A percentile compares a stretch with the other conserved stretches of the same genome.
Conservation (phyloP, 2,888 invertebrate genomes). For the Drosophila ustulata region DNA sequence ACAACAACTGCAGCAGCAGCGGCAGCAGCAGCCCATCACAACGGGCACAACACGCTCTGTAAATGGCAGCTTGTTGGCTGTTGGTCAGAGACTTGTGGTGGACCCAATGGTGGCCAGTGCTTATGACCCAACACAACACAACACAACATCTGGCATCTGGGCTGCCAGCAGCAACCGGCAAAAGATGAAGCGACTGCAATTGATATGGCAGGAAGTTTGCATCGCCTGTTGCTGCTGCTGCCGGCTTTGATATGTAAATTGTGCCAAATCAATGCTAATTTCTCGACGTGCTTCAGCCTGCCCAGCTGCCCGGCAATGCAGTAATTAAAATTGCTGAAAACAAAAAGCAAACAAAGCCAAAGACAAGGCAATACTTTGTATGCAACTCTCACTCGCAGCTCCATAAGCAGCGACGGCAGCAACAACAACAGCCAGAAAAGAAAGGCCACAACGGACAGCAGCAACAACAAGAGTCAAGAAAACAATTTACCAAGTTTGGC, state of each 20-base stretch:
- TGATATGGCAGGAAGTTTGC: conserved; percentile 31
- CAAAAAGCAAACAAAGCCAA: conserved; percentile 34
- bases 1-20: conserved; percentile 31
- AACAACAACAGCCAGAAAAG: conserved; percentile 66
- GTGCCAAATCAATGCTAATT: conserved; percentile 75
- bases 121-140: conserved; percentile 76
- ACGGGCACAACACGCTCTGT: conserved; percentile 56
- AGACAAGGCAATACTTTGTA: conserved; percentile 78
- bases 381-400: conserved; percentile 82
- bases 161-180: conserved; percentile 47
- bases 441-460: conserved; percentile 60
- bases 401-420: conserved; percentile 43
- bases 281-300: conserved; percentile 35
- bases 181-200: conserved; percentile 51
- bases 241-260: conserved; percentile 77
- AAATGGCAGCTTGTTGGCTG: conserved; percentile 69
- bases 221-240: conserved; percentile 27
- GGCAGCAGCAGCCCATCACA: conserved; percentile 34
- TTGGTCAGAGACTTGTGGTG: conserved; percentile 30
- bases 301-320: conserved; percentile 30
- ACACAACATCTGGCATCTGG: conserved; percentile 41
- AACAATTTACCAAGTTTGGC: conserved; percentile 84
- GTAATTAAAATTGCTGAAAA: conserved; percentile 71
- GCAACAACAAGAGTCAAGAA: conserved; percentile 64
- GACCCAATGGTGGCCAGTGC: conserved; percentile 32